These are phyloP conservation scores for Amyelois transitella DNA, from an alignment of 1,140 invertebrate genomes.

Conservation along the genomic window DNA sequence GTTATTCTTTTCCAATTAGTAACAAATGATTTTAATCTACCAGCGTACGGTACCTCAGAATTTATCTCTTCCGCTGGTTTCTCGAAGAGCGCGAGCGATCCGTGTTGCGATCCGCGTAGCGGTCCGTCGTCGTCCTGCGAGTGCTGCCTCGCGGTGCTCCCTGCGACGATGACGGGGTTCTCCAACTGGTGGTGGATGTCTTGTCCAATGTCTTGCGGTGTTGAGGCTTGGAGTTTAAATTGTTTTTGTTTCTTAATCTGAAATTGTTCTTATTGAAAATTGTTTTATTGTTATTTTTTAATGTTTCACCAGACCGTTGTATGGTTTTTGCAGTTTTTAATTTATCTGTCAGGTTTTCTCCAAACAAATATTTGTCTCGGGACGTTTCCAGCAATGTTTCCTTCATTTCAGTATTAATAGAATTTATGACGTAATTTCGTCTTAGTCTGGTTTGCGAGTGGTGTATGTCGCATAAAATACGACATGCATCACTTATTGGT, in stretches of 20 bases:
- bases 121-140: too few relatives aligned
- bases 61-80: background rate
- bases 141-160: background rate
- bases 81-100: background rate
- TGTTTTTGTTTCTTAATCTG: background rate
- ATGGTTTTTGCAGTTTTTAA: conserved; percentile 7
- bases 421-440: background rate
- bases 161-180: background rate
- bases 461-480: conserved; percentile 10
- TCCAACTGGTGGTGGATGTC: background rate
- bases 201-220: background rate
- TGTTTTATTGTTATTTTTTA: conserved; percentile 1
- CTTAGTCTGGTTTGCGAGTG: conserved; percentile 7
- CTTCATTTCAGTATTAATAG: conserved; percentile 3
- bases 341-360: conserved; percentile 13
- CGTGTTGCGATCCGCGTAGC: background rate
- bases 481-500: conserved; percentile 11
- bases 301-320: conserved; percentile 4
- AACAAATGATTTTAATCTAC: conserved; percentile 6
- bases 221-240: conserved; percentile 5
- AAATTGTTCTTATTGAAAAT: too few relatives aligned
- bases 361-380: conserved; percentile 5
- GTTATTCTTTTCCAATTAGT: conserved; percentile 12
- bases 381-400: background rate
- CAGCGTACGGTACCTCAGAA: conserved; percentile 14